Base-by-base conservation (phyloP, 2,113 vertebrate species). In the Rhinolophus sinicus region DNA sequence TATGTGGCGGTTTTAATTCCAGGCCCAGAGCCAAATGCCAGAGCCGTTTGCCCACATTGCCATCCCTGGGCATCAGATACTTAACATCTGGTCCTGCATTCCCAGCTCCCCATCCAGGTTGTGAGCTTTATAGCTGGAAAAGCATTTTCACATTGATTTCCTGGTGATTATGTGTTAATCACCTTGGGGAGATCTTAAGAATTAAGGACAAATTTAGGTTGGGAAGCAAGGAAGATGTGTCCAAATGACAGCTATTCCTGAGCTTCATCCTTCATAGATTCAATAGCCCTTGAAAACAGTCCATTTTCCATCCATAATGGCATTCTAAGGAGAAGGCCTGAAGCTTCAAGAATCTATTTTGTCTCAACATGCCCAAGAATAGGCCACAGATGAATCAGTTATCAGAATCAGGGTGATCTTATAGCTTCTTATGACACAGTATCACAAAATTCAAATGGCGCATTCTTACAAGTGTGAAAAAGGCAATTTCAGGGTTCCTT, bases 401-500 rank as follows among this genome's bases (percentile, higher is more conserved):
- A 22, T 62, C 60, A 87, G 64, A 72, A 52, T 76, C 40, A 73
- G 30, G 35, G 14, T 82, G 73, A 85, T 50, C 93, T 88, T 78
- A 67, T 60, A 88, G 77, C 86, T 95, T 91, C 86, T 88, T 18
- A 1, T 50, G 58, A 93, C 16, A 83, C 7, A 81, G 70, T 64
- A 72, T 81, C 70, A 84, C 26, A 75, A 87, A 90, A 83, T 58
- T 91, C 67, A 93, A 94, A 88, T 86, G 54, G 18, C 24, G n/a
- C 47, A 85, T 60, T 77, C 30, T 64, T 77, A 24, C 12, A 89
- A 75, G 78, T 97, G 6, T 93, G 44, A 81, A 95, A 92, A 93
- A 50, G 56, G 26, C n/a, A 85, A 95, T 92, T 95, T 96, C 33
- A 87, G 58, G n/a, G 50, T 92, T 86, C 30, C 30, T 60, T 94